phyloP scores from a whole-genome alignment of 2,797 vertebrate species.

The Notolepis coatsorum region DNA sequence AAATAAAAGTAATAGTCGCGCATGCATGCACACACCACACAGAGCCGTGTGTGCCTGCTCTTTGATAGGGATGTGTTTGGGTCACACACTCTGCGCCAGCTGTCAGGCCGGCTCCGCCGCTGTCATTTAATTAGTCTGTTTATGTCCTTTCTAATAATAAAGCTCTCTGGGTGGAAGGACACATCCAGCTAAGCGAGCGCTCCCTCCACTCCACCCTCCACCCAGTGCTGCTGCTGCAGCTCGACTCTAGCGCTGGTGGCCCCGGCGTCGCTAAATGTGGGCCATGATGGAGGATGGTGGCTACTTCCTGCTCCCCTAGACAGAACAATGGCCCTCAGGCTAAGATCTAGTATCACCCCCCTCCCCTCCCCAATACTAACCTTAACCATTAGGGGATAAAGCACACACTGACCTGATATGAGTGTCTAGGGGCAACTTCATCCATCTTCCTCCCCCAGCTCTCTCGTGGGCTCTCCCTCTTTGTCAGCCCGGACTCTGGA shows the following conservation, averaged over 20 bases:
- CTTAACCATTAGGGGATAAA: conserved; percentile 84
- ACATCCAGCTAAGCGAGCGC: conserved; percentile 89
- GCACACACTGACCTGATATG: conserved; percentile 82
- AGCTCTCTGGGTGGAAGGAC: conserved; percentile 98
- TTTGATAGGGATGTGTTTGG: conserved; percentile 98
- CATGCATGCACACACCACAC: conserved; percentile 13
- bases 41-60: conserved; percentile 76
- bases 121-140: conserved; percentile 99
- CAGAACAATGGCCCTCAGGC: conserved; percentile 72
- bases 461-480: conserved; percentile 80
- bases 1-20: background rate
- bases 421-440: conserved; percentile 82
- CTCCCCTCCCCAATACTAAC: conserved; percentile 78
- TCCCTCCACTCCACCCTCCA: conserved; percentile 53
- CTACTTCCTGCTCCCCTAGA: conserved; percentile 73
- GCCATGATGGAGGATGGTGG: conserved; percentile 88
- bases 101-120: conserved; percentile 99
- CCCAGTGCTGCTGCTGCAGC: conserved; percentile 81
- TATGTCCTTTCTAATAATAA: conserved; percentile 99
- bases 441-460: conserved; percentile 75
- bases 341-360: conserved; percentile 70
- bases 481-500: conserved; percentile 75
- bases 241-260: conserved; percentile 83
- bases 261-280: conserved; percentile 88
- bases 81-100: conserved; percentile 99